Conservation (phyloP, 2,888 invertebrate species). For the Limulus polyphemus region DNA sequence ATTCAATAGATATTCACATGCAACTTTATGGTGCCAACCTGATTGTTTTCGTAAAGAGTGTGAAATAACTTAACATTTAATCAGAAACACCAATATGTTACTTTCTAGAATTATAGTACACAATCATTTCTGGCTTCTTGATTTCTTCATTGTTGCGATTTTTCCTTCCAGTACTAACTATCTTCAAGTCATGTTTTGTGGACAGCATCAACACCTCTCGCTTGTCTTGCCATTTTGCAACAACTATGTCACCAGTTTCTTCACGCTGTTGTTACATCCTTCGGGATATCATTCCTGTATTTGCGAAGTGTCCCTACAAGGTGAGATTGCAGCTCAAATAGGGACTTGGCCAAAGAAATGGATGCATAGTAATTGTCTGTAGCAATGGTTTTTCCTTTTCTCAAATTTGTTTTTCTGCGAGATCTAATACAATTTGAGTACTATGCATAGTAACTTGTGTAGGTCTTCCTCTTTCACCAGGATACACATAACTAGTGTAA, state of each 20-base stretch:
- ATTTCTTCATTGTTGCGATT: not conserved
- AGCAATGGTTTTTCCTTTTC: not conserved
- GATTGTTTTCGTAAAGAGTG: slow-evolving; percentile 5
- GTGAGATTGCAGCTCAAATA: not conserved
- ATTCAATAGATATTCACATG: no score
- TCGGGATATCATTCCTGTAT: slow-evolving; percentile 1
- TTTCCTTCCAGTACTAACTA: not conserved
- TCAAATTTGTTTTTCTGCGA: no score
- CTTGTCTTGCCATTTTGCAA: slow-evolving; percentile 2
- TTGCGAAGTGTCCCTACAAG: slow-evolving; percentile 3
- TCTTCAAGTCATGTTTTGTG: no score
- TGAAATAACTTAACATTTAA: slow-evolving; percentile 7
- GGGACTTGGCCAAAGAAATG: slow-evolving; percentile 4
- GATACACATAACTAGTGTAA: not conserved
- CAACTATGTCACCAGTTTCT: not conserved
- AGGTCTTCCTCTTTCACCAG: no score
- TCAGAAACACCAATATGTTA: slow-evolving; percentile 10
- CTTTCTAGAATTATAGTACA: slow-evolving; percentile 7
- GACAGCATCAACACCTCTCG: not conserved
- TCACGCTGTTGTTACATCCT: slow-evolving; percentile 1
- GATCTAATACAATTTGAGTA: no score
- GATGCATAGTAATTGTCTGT: slow-evolving; percentile 1
- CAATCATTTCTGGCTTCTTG: slow-evolving; percentile 7
- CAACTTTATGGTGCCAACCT: slow-evolving; percentile 9
- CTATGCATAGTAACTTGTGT: no score